Percentiles rank a stretch among this genome's conserved stretches.
Conservation (phyloP, 2,797 vertebrate species). For the Enteromius viviparus region DNA sequence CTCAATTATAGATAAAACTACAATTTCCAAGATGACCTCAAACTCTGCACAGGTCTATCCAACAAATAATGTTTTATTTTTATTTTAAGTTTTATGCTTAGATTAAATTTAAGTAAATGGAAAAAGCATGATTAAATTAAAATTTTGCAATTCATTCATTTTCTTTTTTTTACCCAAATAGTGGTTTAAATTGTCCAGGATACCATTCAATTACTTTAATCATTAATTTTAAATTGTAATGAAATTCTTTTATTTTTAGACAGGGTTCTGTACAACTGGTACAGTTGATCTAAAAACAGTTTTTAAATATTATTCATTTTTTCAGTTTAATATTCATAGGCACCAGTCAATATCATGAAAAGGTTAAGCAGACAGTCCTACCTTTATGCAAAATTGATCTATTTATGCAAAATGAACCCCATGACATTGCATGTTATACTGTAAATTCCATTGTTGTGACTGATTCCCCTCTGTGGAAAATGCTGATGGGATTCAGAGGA, state of each 20-base stretch:
- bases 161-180: no score
- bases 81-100: neutral
- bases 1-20: neutral
- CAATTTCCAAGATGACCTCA: neutral
- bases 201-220: neutral
- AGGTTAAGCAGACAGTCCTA: neutral
- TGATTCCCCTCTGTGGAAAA: no score
- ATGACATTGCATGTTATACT: neutral
- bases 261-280: neutral
- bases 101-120: neutral
- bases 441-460: neutral
- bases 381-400: neutral
- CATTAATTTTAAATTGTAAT: neutral
- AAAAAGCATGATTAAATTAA: neutral
- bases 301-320: neutral
- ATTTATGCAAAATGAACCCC: neutral
- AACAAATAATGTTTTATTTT: neutral
- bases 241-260: neutral
- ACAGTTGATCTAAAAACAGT: no score
- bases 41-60: neutral
- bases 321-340: neutral
- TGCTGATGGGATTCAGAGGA: neutral
- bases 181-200: no score
- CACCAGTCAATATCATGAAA: neutral
- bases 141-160: no score